Evolutionary conservation across 2,797 vertebrate species (phyloP).

Genomic region (Pseudocheirus occidentalis): DNA sequence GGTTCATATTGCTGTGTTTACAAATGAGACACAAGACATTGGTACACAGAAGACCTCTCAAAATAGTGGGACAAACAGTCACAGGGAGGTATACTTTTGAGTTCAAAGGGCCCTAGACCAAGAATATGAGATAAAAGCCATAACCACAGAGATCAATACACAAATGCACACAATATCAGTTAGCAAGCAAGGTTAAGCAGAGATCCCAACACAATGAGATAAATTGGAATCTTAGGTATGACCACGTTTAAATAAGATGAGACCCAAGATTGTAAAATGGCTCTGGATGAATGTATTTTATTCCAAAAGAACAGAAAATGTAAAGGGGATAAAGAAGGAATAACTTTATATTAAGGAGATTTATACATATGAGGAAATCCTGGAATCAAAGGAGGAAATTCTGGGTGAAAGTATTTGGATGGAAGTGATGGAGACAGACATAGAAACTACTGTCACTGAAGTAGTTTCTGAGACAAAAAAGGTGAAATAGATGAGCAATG

Average conservation of each 20-base stretch:
- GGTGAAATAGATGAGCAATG: background rate
- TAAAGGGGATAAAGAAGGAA: background rate
- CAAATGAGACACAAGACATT: background rate
- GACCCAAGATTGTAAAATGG: background rate
- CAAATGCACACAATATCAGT: background rate
- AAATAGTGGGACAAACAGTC: background rate
- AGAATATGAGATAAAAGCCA: background rate
- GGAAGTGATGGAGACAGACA: background rate
- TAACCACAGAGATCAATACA: background rate
- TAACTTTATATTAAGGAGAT: background rate
- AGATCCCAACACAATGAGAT: background rate
- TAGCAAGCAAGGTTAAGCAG: background rate
- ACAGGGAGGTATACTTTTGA: background rate
- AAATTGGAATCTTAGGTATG: background rate
- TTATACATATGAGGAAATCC: background rate
- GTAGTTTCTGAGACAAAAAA: background rate
- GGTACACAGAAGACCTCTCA: background rate
- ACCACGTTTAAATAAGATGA: background rate
- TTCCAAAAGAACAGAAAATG: background rate
- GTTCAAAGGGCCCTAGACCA: background rate
- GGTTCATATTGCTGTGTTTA: background rate
- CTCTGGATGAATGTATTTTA: background rate
- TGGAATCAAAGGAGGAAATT: background rate
- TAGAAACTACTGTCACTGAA: background rate
- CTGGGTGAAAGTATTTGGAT: background rate